Conservation (phyloP, 1,140 invertebrate genomes). For the Drosophila yakuba region DNA sequence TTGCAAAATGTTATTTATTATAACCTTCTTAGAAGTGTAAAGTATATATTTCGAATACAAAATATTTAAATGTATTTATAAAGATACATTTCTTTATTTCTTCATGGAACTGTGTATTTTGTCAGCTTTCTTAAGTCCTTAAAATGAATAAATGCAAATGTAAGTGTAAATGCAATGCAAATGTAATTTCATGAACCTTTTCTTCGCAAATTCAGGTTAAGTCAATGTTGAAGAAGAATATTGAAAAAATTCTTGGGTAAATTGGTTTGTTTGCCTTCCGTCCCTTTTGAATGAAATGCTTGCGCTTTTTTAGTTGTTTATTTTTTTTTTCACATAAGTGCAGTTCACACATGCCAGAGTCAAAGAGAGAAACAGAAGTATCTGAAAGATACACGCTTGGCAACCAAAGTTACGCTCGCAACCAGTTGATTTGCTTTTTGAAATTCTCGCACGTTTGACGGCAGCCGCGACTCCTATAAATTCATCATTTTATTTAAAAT, state of each 20-base stretch:
- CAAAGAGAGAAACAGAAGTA: conserved; percentile 11
- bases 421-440: conserved; percentile 50
- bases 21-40: not conserved
- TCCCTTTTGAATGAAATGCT: conserved; percentile 27
- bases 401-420: conserved; percentile 28
- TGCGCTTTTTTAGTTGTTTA: conserved; percentile 29
- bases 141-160: conserved; percentile 11
- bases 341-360: conserved; percentile 37
- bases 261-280: conserved; percentile 54
- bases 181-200: not conserved
- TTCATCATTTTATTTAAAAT: conserved; percentile 83
- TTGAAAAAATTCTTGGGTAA: conserved; percentile 36
- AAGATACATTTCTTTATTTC: not conserved
- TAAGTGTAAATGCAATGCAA: conserved; percentile 23
- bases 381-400: conserved; percentile 55
- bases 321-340: conserved; percentile 52
- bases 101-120: conserved; percentile 43
- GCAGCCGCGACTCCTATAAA: conserved; percentile 59
- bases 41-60: not conserved
- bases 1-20: not conserved
- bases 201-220: conserved; percentile 40
- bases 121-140: conserved; percentile 67
- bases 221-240: conserved; percentile 36
- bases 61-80: not conserved
- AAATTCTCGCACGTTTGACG: conserved; percentile 75